phyloP scores from a whole-genome alignment of 2,888 invertebrate species.

The Ceriagrion tenellum region DNA sequence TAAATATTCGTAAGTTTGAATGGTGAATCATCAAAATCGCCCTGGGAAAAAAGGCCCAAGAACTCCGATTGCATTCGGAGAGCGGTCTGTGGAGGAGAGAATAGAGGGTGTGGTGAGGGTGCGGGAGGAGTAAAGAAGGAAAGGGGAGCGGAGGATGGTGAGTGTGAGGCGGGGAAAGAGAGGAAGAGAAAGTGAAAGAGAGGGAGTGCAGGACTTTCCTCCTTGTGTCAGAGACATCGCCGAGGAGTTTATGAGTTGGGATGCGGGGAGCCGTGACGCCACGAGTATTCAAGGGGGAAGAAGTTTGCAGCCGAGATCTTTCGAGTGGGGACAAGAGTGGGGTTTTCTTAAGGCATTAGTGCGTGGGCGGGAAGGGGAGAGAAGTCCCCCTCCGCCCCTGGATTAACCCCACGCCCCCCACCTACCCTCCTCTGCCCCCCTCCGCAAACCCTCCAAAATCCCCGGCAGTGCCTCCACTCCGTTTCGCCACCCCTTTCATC shows the following conservation, averaged over 20 bases:
- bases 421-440: background rate
- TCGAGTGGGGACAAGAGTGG: background rate
- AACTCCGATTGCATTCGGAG: too few relatives aligned
- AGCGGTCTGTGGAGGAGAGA: too few relatives aligned
- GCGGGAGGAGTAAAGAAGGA: too few relatives aligned
- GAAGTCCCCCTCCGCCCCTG: background rate
- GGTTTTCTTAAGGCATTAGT: too few relatives aligned
- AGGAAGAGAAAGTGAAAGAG: too few relatives aligned
- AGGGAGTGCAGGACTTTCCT: background rate
- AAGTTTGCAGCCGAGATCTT: background rate
- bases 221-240: background rate
- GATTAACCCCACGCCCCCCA: background rate
- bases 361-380: background rate
- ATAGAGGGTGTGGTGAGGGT: too few relatives aligned
- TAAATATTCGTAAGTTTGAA: too few relatives aligned
- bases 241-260: slow-evolving; percentile 6
- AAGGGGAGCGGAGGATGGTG: too few relatives aligned
- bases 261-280: background rate
- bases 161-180: background rate
- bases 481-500: background rate
- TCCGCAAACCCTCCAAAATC: background rate
- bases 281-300: slow-evolving; percentile 14
- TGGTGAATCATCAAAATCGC: too few relatives aligned
- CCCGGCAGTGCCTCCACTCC: background rate
- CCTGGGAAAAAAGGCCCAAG: too few relatives aligned